phyloP scores from a whole-genome alignment of 2,797 vertebrate genomes.

The Cyprinodon diabolis region DNA sequence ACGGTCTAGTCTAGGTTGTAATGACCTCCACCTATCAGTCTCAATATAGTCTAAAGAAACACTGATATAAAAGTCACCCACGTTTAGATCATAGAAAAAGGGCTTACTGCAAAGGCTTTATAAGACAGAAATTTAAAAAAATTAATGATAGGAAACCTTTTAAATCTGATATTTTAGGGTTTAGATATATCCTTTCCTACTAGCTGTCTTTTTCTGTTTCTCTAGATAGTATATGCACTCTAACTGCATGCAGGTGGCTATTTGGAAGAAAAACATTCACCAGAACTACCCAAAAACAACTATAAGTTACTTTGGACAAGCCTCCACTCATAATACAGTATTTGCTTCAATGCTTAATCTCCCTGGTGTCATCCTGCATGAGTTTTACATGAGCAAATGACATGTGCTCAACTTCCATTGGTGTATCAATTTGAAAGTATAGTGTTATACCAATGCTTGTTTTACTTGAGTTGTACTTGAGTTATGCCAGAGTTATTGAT shows the following conservation, averaged over 20 bases:
- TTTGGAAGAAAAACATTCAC: background rate
- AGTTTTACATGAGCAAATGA: background rate
- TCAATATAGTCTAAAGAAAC: background rate
- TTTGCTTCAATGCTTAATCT: too few species aligned
- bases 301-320: too few species aligned
- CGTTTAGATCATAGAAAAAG: background rate
- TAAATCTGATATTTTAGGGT: background rate
- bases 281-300: background rate
- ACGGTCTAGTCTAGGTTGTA: background rate
- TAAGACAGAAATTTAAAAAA: background rate
- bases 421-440: too few species aligned
- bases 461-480: too few species aligned
- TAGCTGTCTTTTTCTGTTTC: background rate
- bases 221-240: background rate
- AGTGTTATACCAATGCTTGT: too few species aligned
- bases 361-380: too few species aligned
- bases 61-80: background rate
- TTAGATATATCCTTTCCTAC: background rate
- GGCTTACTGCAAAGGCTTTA: background rate
- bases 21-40: constrained; percentile 1
- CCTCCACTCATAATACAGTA: too few species aligned
- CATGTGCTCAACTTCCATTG: too few species aligned
- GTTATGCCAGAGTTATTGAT: too few species aligned
- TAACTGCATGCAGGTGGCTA: background rate
- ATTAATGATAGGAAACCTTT: background rate